Base-by-base conservation (phyloP, 2,113 vertebrate genomes). In the Rallus limicola region DNA sequence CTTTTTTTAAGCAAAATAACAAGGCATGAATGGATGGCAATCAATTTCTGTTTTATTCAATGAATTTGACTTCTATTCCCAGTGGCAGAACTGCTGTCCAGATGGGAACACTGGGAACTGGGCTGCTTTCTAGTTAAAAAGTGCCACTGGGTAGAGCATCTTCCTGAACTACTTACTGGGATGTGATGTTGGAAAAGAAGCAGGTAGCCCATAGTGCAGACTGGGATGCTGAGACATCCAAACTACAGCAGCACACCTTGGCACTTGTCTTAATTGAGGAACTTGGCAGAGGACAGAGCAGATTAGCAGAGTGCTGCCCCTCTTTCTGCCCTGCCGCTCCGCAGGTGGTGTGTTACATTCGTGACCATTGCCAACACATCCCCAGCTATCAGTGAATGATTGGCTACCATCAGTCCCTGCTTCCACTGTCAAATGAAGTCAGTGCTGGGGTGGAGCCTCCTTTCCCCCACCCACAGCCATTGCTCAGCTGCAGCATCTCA, bases 241-340 rank as follows among this genome's bases (percentile, higher is more conserved):
- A 36, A 71, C 29, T 67, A 21, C 58, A 75, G 68, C 36, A 78
- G 38, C 53, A n/a, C 29, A 76, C 29, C 18, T 62, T 15, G 16
- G 52, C 31, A 16, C 59, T 64, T 76, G 18, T 40, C 40, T 63
- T 46, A 7, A 5, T 31, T 6, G 5, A 31, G 9, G 65, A 58
- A 59, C 8, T 1, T 59, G 38, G 65, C n/a, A 89, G 40, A 34
- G 52, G 46, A 63, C 0, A 0, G 24, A 23, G 16, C 52, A 59
- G 36, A 46, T 63, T 34, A 31, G 52, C 34, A 40, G 53, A 38
- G 29, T 10, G 17, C 48, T 68, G 70, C 48, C 53, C 34, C 29
- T 38, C 59, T 70, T 77, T 62, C 77, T 95, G n/a, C 50, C 80
- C 38, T n/a, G 38, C 70, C 58, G 5, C 52, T 62, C 62, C 75